Evolutionary conservation across 2,113 vertebrate species (phyloP), one percentile per base, ranked within the genome.

Genomic region (Cynocephalus volans): DNA sequence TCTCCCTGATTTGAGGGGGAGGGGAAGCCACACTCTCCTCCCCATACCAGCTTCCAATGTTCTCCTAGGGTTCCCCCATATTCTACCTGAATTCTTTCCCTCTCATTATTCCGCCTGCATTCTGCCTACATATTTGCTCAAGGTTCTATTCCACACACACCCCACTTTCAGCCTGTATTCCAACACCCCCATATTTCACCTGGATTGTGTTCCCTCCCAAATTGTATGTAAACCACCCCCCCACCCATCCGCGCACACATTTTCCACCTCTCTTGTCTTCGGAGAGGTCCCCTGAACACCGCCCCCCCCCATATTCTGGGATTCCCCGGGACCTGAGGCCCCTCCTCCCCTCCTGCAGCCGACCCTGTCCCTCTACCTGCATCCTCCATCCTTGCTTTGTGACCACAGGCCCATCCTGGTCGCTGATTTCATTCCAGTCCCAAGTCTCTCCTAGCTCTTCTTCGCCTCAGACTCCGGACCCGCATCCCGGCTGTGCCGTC

Each of bases 301-400:
- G 41, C 15, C 10, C 23, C 1, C 0, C 13, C 4, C 11, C 10
- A 41, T 36, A 28, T n/a, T 65, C 76, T 9, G 72, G 58, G 76
- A 36, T 56, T 56, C 54, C 86, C 69, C 19, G 9, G 60, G 56
- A 41, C n/a, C 65, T 13, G 10, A 10, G 31, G 4, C 28, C 41
- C 52, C 62, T 5, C 18, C 18, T 14, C 13, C 31, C 3, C 1
- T 12, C 26, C 56, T 12, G 1, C 4, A 19, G 4, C 69, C 7
- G 5, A n/a, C 69, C 17, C 24, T 26, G 23, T 69, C 50, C 87
- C 93, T 95, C 87, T 88, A 83, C 93, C 88, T 96, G 93, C 48
- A 88, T 19, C 64, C 56, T 84, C 76, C 31, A 12, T 64, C 77
- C 65, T 31, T 10, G 45, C 69, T 84, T 56, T 62, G 77, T 23